Base-by-base conservation (phyloP, 2,888 invertebrate genomes). In the Linnaemya tessellans region DNA sequence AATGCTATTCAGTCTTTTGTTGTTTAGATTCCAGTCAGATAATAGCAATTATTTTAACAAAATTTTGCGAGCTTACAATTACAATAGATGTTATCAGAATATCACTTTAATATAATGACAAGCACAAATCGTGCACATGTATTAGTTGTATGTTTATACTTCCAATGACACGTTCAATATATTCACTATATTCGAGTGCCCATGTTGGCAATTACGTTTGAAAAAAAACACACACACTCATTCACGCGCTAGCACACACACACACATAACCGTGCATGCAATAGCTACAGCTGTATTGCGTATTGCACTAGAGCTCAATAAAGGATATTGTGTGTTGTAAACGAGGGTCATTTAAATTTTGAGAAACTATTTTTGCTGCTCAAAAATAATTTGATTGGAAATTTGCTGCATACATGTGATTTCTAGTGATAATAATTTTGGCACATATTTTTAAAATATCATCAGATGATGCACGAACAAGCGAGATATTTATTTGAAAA, bases 121-220 rank as follows among this genome's bases (percentile, higher is more conserved):
- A 51, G 10, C 41, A 67, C 41, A 51, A 51, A 3, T 18, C 49
- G 10, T 22, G 25, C 41, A 10, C 38, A 11, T 49, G 38, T 8
- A 3, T 56, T 25, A 25, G 2, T 18, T 10, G 15, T 43, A 5
- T 71, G 35, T 56, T 22, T 38, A n/a, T 30, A 11, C 15, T 67
- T 64, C 35, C n/a, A 74, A 60, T 58, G 20, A 0, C 74, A 74
- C 65, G 56, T 80, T 38, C 70, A 75, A 74, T 71, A 65, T 67
- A 60, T 35, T 51, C 58, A 60, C 54, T 65, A 60, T 62, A 20
- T 74, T 49, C 60, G 51, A 51, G 71, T 25, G 67, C 77, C 77
- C 77, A 71, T 73, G 80, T 77, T 84, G 71, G 71, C 77, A 80
- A 84, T 80, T 80, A 77, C 65, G 58, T 77, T 80, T 68, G 54